These are phyloP conservation scores for Drosophila paulistorum DNA, from an alignment of 1,140 invertebrate genomes.

Conservation along the genomic window DNA sequence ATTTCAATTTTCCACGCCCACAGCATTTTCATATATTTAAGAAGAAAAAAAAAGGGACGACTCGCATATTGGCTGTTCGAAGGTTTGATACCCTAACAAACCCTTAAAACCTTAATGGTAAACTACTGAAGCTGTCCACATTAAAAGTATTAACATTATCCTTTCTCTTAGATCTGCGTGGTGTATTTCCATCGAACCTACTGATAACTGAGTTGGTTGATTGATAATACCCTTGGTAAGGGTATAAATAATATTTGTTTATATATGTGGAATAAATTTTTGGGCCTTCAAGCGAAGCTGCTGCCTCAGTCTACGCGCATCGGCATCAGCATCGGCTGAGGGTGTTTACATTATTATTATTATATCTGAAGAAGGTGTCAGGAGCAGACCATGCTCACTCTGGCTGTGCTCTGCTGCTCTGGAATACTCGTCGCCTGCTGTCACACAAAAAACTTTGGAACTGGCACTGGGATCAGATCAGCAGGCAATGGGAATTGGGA, in stretches of 20 bases:
- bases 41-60: constrained; percentile 15
- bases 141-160: neutral
- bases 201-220: neutral
- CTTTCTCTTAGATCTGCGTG: too few species aligned
- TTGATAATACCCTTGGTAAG: neutral
- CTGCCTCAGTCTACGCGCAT: constrained; percentile 1
- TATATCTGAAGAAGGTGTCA: constrained; percentile 64
- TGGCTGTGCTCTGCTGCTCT: constrained; percentile 2
- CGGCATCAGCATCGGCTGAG: constrained; percentile 11
- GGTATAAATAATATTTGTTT: constrained; percentile 71
- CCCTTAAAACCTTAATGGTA: neutral
- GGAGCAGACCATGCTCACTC: constrained; percentile 48
- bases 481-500: constrained; percentile 16
- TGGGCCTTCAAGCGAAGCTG: constrained; percentile 6
- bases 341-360: constrained; percentile 47
- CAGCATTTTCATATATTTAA: constrained; percentile 72
- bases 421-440: constrained; percentile 20
- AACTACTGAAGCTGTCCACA: neutral
- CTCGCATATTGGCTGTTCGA: neutral
- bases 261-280: constrained; percentile 71
- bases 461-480: constrained; percentile 15
- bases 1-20: constrained; percentile 74
- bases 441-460: constrained; percentile 5
- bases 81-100: neutral
- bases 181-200: too few species aligned